Conservation (phyloP, 2,113 vertebrate species). For the Varanus komodoensis region DNA sequence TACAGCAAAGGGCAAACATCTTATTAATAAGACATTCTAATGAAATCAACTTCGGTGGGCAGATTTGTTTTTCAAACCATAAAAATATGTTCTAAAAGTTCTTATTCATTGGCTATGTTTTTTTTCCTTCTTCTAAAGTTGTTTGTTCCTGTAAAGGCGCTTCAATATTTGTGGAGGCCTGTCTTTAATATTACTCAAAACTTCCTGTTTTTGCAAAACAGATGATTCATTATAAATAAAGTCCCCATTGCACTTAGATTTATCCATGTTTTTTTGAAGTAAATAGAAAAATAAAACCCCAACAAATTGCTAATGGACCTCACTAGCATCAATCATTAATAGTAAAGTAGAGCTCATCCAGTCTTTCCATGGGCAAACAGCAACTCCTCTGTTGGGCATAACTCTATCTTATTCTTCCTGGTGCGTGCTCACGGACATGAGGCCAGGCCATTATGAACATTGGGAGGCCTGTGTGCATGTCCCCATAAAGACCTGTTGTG, state of each 20-base stretch:
- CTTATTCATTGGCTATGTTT: background rate
- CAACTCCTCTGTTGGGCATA: background rate
- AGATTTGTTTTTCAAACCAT: conserved; percentile 20
- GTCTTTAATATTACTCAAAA: background rate
- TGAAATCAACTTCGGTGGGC: conserved; percentile 12
- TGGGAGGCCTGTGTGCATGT: background rate
- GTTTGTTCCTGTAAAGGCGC: conserved; percentile 5
- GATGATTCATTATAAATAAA: conserved; percentile 17
- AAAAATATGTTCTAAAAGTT: conserved; percentile 12
- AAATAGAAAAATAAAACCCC: background rate
- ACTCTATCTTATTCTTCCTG: background rate
- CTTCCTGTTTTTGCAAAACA: conserved; percentile 6
- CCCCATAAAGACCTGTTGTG: background rate
- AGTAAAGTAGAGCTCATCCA: background rate
- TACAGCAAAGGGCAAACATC: background rate
- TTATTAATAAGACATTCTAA: background rate
- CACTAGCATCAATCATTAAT: background rate
- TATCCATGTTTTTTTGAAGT: background rate
- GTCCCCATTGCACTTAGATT: background rate
- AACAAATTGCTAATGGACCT: background rate
- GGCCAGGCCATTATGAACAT: background rate
- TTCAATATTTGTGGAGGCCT: conserved; percentile 7
- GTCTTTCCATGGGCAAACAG: background rate
- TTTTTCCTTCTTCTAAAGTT: background rate
- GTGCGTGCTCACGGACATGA: background rate